phyloP scores from a whole-genome alignment of 2,888 invertebrate species.

The Adelphocoris suturalis region DNA sequence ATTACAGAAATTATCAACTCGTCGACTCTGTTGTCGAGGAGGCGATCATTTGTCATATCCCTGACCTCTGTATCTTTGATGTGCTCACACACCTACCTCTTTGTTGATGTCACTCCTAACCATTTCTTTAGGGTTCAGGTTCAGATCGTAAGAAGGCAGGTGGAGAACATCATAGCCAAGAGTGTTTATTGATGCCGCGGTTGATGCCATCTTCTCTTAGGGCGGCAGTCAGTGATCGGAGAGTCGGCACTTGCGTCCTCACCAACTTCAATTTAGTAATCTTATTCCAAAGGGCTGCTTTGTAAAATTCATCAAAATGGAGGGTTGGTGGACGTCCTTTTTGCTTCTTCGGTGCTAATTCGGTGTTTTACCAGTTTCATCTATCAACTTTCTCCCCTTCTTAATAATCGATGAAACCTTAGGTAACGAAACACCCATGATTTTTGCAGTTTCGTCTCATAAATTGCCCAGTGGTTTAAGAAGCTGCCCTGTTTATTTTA shows the following conservation, averaged over 20 bases:
- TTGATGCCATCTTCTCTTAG: constrained; percentile 30
- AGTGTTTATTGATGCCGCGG: background rate
- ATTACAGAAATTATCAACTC: background rate
- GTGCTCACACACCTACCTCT: constrained; percentile 25
- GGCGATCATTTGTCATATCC: background rate
- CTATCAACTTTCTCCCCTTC: background rate
- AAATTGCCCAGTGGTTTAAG: background rate
- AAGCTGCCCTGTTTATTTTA: too few relatives aligned
- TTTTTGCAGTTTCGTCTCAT: background rate
- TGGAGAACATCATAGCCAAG: constrained; percentile 20
- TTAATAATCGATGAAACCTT: background rate
- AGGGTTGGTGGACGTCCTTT: too few relatives aligned
- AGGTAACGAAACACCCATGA: background rate
- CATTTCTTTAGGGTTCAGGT: too few relatives aligned
- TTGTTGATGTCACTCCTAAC: background rate
- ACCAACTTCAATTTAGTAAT: background rate
- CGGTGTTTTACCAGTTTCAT: background rate
- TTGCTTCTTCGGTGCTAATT: too few relatives aligned
- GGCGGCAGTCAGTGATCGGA: constrained; percentile 34
- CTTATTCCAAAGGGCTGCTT: too few relatives aligned
- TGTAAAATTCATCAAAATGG: too few relatives aligned
- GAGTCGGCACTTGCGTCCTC: constrained; percentile 24
- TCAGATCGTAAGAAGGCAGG: background rate
- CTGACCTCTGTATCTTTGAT: constrained; percentile 3
- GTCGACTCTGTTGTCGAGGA: constrained; percentile 8